Conservation (phyloP, 2,113 vertebrate species). For the Prionailurus bengalensis region DNA sequence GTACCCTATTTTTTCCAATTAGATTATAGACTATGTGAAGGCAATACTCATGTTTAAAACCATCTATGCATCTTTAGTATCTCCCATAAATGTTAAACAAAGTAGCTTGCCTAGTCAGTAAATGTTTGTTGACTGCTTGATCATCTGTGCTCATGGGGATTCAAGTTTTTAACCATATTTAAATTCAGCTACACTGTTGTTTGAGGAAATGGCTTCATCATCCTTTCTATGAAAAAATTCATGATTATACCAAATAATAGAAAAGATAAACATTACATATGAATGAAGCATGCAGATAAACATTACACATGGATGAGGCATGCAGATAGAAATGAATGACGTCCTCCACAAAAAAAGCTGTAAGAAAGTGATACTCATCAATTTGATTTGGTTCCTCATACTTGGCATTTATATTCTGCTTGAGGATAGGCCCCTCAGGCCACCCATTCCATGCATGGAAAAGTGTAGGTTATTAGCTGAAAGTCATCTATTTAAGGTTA, state of each 20-base stretch:
- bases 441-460: neutral
- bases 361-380: neutral
- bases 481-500: neutral
- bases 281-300: conserved; percentile 58
- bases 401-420: conserved; percentile 9
- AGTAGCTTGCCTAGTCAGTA: conserved; percentile 51
- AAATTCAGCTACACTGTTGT: conserved; percentile 66
- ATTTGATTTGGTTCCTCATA: conserved; percentile 6
- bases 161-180: conserved; percentile 69
- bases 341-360: neutral
- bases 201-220: conserved; percentile 74
- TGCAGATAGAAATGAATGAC: neutral
- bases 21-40: conserved; percentile 9
- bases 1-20: neutral
- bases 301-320: conserved; percentile 61
- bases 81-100: conserved; percentile 61
- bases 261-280: conserved; percentile 62
- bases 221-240: conserved; percentile 53
- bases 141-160: conserved; percentile 47
- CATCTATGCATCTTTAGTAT: conserved; percentile 22
- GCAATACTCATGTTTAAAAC: conserved; percentile 29
- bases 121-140: conserved; percentile 64
- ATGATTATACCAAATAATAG: conserved; percentile 72
- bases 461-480: conserved; percentile 19
- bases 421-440: neutral